Evolutionary conservation across 2,113 vertebrate species (phyloP), one percentile per base, ranked within the genome.

Genomic region (Hypanus sabinus): DNA sequence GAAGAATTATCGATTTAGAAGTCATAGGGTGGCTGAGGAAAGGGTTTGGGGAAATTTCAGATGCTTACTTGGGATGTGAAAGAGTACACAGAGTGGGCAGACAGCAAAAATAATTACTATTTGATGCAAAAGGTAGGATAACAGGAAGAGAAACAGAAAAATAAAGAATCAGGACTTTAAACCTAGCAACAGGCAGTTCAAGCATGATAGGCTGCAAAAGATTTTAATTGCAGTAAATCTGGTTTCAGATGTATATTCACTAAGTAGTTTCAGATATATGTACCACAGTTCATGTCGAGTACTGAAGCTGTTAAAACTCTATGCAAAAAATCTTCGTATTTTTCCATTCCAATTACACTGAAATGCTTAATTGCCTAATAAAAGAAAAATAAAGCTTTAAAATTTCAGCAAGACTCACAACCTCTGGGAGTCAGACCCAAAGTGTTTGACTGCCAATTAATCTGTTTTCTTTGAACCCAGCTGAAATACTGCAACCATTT

Each of bases 281-380:
- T 36, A 38, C 46, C 16, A 46, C 6, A 38, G 80, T 46, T 38
- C 36, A 55, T 46, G 20, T 24, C 80, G 55, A 1, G 80, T 55
- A 8, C 24, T 83, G 22, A 10, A 55, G 20, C 46, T 6, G 16
- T 3, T 38, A 46, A 46, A 83, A 55, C 22, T 20, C 18, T 20
- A 22, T 4, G 55, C 24, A 36, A 83, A 55, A 27, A 27, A 2
- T 83, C 55, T 22, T 55, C 24, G 55, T 57, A 57, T 46, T 22
- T 83, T 83, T 79, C 33, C 76, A 79, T 79, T 79, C 76, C 76
- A 79, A 79, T 79, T 83, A 83, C 80, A 20, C 55, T 83, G 80
- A 83, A 55, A 83, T 83, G 80, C 80, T 79, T 83, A 83, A 83
- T 83, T 83, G 80, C 80, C 80, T 55, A 55, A 83, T 83, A 93